Evolutionary conservation across 2,797 vertebrate genomes (phyloP), one percentile per base, ranked within the genome.

Genomic region (Macroramphosus scolopax): DNA sequence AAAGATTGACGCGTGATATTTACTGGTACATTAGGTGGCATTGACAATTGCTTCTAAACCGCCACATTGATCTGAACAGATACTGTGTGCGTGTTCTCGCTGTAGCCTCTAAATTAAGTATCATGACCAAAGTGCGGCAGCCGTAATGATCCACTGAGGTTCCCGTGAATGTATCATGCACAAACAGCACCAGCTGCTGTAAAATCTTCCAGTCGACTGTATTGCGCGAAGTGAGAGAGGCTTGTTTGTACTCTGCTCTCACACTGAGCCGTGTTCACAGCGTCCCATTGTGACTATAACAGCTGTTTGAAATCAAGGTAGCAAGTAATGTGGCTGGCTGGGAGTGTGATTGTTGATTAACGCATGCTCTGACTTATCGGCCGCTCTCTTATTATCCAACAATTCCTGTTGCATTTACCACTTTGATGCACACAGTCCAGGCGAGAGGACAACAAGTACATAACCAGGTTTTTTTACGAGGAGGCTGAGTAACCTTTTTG

Each of bases 11-110:
- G 16, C 3, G 3, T 43, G 4, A 46, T 43, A 43, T 22, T 30
- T 38, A 26, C 1, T 8, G 44, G 11, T 33, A 32, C 15, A 42
- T 3, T 17, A 28, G 9, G 7, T 26, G 31, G 37, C n/a, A 26
- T 54, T 51, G 24, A 29, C 18, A 53, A 25, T 20, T 41, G 36
- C 45, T 48, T 72, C 55, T 34, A 22, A 56, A 46, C 1, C 10
- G 18, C 13, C 13, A 15, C 9, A 32, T 34, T 40, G 29, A 37
- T 44, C 30, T 17, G 31, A 61, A 51, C 25, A 18, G 34, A 7
- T n/a, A n/a, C n/a, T n/a, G n/a, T n/a, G n/a, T n/a, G n/a, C n/a
- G n/a, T n/a, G n/a, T n/a, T n/a, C n/a, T n/a, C n/a, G n/a, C n/a
- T n/a, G n/a, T n/a, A n/a, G n/a, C n/a, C n/a, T n/a, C n/a, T n/a